Base-by-base conservation (phyloP, 2,113 vertebrate species). In the Potamarius usumacintae region DNA sequence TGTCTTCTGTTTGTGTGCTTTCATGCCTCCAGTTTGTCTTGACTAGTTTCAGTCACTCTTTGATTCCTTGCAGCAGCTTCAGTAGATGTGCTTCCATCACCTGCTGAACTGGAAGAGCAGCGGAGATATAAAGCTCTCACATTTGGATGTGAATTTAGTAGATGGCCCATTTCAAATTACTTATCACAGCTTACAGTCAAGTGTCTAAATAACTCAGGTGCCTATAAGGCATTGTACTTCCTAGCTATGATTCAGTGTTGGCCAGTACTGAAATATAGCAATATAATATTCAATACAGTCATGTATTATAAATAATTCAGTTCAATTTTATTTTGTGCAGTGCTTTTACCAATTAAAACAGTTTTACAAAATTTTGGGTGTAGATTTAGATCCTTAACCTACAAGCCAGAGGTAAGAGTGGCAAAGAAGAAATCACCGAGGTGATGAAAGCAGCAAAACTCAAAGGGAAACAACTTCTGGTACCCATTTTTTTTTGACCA, bases 51-150 rank as follows among this genome's bases (percentile, higher is more conserved):
- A 78, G 15, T 95, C 94, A 99, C 87, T 99, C 98, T 94, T 97
- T 96, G 93, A 99, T 97, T 83, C 94, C 98, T 89, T 99, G 97
- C 91, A 99, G 96, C 52, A 99, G 93, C 92, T 96, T 97, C 90
- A 99, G 90, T 88, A 99, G 93, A 90, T 99, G 98, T 30, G 96
- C 96, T 89, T 99, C 98, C 91, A 99, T 99, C 90, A 97, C 98
- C 96, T 99, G 98, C 95, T 99, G 98, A 93, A 99, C 98, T 99
- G 85, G 92, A 87, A 52, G 89, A 83, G 8, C 25, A 82, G 82
- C 53, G 74, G 58, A 77, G 7, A 52, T 78, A 87, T 14, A 80
- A 84, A 50, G 53, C 18, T 4, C 9, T 5, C 50, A 67, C 10
- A 52, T 30, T 67, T 25, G 30, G 11, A 30, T 34, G 4, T 25